These are phyloP conservation scores for Drosophila buzzatii DNA, from an alignment of 2,888 invertebrate species.

Conservation along the genomic window DNA sequence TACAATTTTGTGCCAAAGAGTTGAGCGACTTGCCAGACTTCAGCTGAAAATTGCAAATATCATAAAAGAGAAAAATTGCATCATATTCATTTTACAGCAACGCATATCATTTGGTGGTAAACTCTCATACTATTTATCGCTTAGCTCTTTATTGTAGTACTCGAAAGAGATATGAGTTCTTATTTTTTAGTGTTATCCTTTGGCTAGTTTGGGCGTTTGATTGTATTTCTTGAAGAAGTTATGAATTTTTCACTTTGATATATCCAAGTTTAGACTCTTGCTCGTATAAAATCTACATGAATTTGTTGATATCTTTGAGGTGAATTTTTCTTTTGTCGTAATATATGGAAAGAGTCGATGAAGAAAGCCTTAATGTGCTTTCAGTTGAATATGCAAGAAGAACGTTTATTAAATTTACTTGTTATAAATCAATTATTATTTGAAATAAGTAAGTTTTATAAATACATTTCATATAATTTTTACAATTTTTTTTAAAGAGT, in stretches of 20 bases:
- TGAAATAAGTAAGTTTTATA: too few relatives aligned
- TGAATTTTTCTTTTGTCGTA: too few relatives aligned
- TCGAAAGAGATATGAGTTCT: neutral
- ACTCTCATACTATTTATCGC: neutral
- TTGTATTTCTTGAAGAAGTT: neutral
- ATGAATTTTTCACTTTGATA: neutral
- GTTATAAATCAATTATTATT: too few relatives aligned
- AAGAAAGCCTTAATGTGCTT: neutral
- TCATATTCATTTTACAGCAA: slow-evolving; percentile 9
- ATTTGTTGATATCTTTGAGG: neutral
- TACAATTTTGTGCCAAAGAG: slow-evolving; percentile 32
- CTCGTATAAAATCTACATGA: neutral
- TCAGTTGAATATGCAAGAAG: neutral
- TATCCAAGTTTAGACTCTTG: neutral
- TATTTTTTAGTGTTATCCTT: neutral
- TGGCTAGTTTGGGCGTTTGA: neutral
- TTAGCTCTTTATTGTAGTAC: too few relatives aligned
- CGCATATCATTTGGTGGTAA: neutral
- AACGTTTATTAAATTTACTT: too few relatives aligned
- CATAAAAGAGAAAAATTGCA: slow-evolving; percentile 3
- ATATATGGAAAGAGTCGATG: neutral
- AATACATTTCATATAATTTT: too few relatives aligned
- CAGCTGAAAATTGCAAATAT: slow-evolving; percentile 11
- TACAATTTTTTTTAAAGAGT: too few relatives aligned
- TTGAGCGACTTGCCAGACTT: slow-evolving; percentile 20